Evolutionary conservation across 2,797 vertebrate genomes (phyloP).

Genomic region (Platyrinchus mystaceus): DNA sequence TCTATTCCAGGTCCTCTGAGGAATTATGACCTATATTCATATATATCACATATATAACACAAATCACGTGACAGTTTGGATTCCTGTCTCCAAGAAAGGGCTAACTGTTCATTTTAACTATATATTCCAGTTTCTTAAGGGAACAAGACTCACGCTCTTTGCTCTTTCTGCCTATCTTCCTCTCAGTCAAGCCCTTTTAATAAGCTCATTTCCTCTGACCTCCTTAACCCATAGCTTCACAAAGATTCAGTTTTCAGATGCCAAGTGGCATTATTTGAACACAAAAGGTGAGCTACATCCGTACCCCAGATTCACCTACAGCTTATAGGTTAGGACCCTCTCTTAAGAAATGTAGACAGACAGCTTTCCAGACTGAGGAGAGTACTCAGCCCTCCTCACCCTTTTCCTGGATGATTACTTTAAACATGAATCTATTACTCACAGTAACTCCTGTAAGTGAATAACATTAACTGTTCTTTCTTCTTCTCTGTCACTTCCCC

Average conservation of each 20-base stretch:
- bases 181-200: neutral
- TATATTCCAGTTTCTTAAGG: neutral
- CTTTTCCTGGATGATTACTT: neutral
- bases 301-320: neutral
- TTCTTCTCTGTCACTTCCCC: neutral
- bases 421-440: neutral
- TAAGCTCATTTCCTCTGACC: neutral
- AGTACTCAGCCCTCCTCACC: neutral
- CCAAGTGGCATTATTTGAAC: neutral
- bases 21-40: neutral
- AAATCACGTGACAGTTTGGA: neutral
- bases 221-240: neutral
- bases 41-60: too few species aligned
- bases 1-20: neutral
- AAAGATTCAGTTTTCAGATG: neutral
- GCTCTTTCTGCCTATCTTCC: neutral
- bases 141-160: neutral
- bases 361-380: neutral
- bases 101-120: neutral
- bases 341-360: neutral
- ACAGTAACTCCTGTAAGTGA: neutral
- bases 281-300: neutral
- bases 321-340: neutral
- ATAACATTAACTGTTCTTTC: neutral
- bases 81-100: neutral